Evolutionary conservation across 1,140 invertebrate species (phyloP).

Genomic region (Caenorhabditis briggsae): DNA sequence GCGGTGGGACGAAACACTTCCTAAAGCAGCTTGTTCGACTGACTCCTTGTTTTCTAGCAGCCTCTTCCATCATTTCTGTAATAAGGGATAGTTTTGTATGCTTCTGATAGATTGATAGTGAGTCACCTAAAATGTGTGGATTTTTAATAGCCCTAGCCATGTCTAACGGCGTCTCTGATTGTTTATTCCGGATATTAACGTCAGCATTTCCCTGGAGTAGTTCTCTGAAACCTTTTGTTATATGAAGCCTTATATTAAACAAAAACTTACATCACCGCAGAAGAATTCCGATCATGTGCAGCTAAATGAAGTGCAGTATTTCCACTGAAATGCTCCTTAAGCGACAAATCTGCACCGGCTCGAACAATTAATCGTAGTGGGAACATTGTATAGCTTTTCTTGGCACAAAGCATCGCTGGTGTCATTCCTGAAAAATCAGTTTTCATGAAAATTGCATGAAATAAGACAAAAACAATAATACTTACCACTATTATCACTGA

Average conservation of each 20-base stretch:
- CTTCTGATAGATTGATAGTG: not conserved
- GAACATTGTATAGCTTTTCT: constrained; percentile 57
- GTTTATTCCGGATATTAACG: constrained; percentile 45
- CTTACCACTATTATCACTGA: constrained; percentile 64
- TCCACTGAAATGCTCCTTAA: constrained; percentile 59
- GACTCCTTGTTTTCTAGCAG: constrained; percentile 23
- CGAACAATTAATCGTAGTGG: constrained; percentile 58
- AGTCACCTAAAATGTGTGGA: constrained; percentile 37
- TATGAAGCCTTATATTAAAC: not conserved
- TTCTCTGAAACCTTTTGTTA: constrained; percentile 42
- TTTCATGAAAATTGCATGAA: not conserved
- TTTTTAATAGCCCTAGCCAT: constrained; percentile 47
- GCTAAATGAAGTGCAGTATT: constrained; percentile 64
- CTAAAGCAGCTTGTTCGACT: constrained; percentile 3
- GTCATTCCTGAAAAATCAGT: constrained; percentile 56
- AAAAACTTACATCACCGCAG: constrained; percentile 56
- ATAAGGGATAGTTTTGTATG: not conserved
- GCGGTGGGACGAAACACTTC: not conserved
- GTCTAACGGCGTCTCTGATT: constrained; percentile 60
- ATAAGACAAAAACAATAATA: not conserved
- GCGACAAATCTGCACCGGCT: constrained; percentile 50
- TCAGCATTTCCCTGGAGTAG: constrained; percentile 56
- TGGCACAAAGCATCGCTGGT: constrained; percentile 59
- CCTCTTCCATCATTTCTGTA: constrained; percentile 59
- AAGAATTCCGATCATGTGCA: constrained; percentile 41